These are phyloP conservation scores for Pseudachorutes palmiensis DNA, from an alignment of 1,140 invertebrate genomes.

Conservation along the genomic window DNA sequence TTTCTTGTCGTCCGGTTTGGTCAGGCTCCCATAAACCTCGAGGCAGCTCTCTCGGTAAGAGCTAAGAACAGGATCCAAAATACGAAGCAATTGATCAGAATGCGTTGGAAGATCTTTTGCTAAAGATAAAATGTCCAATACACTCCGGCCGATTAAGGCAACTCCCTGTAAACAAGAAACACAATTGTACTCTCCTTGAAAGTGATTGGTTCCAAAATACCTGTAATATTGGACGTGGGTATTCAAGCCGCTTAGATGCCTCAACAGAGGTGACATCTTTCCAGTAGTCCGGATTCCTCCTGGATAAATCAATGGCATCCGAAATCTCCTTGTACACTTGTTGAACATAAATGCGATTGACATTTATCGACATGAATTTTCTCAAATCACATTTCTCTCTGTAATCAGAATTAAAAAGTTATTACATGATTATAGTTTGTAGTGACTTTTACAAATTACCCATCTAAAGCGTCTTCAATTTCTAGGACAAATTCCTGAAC, in stretches of 20 bases:
- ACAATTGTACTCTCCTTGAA: background rate
- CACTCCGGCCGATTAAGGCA: slow-evolving; percentile 60
- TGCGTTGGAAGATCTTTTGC: slow-evolving; percentile 64
- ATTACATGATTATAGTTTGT: too few relatives aligned
- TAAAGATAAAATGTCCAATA: slow-evolving; percentile 58
- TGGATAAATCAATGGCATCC: slow-evolving; percentile 56
- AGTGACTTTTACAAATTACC: too few relatives aligned
- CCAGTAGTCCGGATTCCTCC: slow-evolving; percentile 66
- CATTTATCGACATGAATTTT: slow-evolving; percentile 64
- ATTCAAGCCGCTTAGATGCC: slow-evolving; percentile 53
- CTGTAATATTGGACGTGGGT: slow-evolving; percentile 60
- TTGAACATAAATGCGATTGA: slow-evolving; percentile 54
- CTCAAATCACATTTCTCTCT: slow-evolving; percentile 59
- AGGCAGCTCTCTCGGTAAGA: slow-evolving; percentile 68
- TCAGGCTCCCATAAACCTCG: slow-evolving; percentile 63
- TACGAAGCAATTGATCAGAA: slow-evolving; percentile 58
- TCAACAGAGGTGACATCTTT: slow-evolving; percentile 59
- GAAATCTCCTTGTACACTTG: slow-evolving; percentile 44
- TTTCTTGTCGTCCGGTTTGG: slow-evolving; percentile 62
- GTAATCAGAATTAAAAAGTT: too few relatives aligned
- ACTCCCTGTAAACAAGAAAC: slow-evolving; percentile 53
- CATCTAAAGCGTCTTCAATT: slow-evolving; percentile 57
- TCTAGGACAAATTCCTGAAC: slow-evolving; percentile 66
- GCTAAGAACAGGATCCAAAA: slow-evolving; percentile 59
- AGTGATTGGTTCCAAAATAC: too few relatives aligned